Conservation (phyloP, 2,888 invertebrate species). For the Tinea trinotella region DNA sequence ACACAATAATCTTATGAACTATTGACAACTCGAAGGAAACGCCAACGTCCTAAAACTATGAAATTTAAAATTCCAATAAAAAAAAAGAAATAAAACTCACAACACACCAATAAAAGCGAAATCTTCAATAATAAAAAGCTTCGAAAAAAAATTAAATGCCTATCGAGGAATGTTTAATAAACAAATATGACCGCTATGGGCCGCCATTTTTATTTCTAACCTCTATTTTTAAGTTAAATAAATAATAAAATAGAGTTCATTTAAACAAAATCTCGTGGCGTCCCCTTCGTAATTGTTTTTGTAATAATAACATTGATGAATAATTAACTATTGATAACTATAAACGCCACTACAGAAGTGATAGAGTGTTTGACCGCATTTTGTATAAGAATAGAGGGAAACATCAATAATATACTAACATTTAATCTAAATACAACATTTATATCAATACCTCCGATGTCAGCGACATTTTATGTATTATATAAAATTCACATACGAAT, state of each 20-base stretch:
- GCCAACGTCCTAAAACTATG: background rate
- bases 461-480: too few species aligned
- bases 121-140: background rate
- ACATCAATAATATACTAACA: too few species aligned
- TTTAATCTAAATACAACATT: background rate
- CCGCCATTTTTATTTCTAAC: too few species aligned
- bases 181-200: too few species aligned
- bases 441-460: background rate
- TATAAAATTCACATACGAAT: too few species aligned
- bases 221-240: too few species aligned
- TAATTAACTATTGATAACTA: background rate
- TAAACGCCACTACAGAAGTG: conserved; percentile 4
- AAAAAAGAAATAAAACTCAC: background rate
- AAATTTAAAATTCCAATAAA: background rate
- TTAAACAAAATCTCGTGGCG: too few species aligned
- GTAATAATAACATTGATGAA: background rate
- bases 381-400: background rate
- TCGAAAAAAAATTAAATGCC: conserved; percentile 6
- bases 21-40: conserved; percentile 7
- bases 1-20: conserved; percentile 5
- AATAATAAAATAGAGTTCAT: too few species aligned
- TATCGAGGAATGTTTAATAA: background rate
- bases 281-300: background rate
- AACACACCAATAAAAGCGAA: background rate
- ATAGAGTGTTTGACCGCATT: background rate